phyloP scores from a whole-genome alignment of 2,113 vertebrate species.

The Suricata suricatta region DNA sequence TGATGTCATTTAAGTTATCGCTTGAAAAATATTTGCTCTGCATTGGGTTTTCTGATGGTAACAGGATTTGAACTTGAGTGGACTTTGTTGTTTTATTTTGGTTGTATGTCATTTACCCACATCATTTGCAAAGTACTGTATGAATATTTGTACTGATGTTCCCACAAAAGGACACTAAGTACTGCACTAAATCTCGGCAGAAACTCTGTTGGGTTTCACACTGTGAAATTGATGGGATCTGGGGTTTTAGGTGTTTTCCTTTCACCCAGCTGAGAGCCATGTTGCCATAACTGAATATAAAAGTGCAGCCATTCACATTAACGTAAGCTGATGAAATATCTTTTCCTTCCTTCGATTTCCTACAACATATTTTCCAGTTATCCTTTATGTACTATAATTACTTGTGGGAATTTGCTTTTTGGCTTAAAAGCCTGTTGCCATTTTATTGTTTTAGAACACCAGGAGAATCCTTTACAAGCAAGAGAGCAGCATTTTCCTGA shows the following conservation, averaged over 20 bases:
- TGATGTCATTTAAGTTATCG: not conserved
- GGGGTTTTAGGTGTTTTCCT: not conserved
- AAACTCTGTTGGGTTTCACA: not conserved
- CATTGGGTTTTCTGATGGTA: not conserved
- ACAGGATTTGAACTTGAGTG: not conserved
- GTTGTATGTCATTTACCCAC: not conserved
- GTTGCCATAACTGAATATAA: not conserved
- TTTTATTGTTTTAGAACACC: constrained; percentile 59
- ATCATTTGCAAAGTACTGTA: constrained; percentile 9
- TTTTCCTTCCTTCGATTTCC: not conserved
- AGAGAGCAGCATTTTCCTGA: constrained; percentile 21
- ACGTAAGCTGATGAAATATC: not conserved
- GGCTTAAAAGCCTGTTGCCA: not conserved
- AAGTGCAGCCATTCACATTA: not conserved
- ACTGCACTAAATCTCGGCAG: not conserved
- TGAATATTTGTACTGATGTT: not conserved
- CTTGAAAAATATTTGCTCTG: not conserved
- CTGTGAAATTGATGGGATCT: not conserved
- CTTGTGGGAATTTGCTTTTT: constrained; percentile 7
- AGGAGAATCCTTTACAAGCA: not conserved
- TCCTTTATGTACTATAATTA: not conserved
- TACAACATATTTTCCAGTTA: not conserved
- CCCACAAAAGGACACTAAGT: not conserved
- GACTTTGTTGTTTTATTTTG: not conserved
- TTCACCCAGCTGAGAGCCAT: not conserved